Base-by-base conservation (phyloP, 2,888 invertebrate genomes). In the Koerneria pararmatus region DNA sequence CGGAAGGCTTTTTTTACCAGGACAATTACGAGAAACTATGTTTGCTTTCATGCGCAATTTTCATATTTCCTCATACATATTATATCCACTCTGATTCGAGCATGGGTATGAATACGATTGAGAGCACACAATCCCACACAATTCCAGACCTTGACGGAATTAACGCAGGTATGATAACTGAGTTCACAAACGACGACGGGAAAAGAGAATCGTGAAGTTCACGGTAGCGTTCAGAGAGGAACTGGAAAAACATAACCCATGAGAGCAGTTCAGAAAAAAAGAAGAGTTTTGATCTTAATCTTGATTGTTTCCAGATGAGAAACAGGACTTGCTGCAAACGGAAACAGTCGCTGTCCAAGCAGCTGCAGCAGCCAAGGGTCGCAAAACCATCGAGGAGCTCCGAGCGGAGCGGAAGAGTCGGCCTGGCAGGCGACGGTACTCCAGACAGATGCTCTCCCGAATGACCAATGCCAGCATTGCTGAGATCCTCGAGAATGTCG, bases 391-490 rank as follows among this genome's bases (percentile, higher is more conserved):
- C 29, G 54, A 63, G 2, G 54, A 63, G 15, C 37, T 63, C 29
- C 53, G 41, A 24, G 54, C 29, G 6, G 35, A 27, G 15, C 35
- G 37, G 35, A 53, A 31, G 41, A 37, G 27, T 27, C 35, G 37
- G 27, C 29, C 53, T 5, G 63, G 41, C 3, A 63, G 34, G 34
- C 49, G 41, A 3, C 24, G 63, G 54, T 32, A 37, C 29, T 53
- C 63, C 6, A 32, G 63, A 37, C 63, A 63, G 4, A 24, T 63
- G 11, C 65, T 74, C 15, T 62, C 66, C 35, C 62, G 92, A 84
- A 91, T 95, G 90, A 94, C 93, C 85, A 89, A 94, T 69, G 91
- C 93, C 46, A 93, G 94, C 86, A 86, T 93, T 69, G 91, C 94
- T 88, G 91, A 94, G 71, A 90, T 95, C 78, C 93, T 93, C 70